Evolutionary conservation across 2,797 vertebrate genomes (phyloP).

Genomic region (Phylloscopus collybita): DNA sequence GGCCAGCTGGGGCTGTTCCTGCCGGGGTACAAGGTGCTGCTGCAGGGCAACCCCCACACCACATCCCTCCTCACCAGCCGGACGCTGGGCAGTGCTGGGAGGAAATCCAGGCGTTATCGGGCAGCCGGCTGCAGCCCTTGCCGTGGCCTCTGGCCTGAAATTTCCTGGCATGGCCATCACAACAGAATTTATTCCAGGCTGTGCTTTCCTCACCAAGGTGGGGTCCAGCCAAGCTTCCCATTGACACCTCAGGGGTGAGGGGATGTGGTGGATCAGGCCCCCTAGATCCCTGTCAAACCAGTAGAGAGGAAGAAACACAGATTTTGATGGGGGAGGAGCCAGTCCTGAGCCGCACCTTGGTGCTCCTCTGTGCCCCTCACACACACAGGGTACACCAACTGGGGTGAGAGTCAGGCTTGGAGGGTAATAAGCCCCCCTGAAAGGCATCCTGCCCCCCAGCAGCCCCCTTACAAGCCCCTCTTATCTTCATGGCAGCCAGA

Average conservation of each 20-base stretch:
- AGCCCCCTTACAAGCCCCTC: neutral
- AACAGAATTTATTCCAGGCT: neutral
- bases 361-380: neutral
- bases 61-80: neutral
- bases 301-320: neutral
- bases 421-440: neutral
- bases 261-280: neutral
- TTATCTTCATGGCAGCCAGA: neutral
- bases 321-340: neutral
- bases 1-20: neutral
- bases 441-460: neutral
- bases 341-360: accelerated
- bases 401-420: accelerated
- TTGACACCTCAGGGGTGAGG: accelerated
- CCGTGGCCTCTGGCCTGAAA: neutral
- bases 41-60: neutral
- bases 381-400: accelerated
- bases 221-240: neutral
- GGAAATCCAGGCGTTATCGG: neutral
- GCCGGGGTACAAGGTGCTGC: neutral
- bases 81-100: neutral
- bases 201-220: neutral
- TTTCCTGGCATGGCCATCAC: slow-evolving; percentile 23
- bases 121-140: neutral
- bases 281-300: no score